Evolutionary conservation across 2,113 vertebrate species (phyloP).

Genomic region (Orycteropus afer): DNA sequence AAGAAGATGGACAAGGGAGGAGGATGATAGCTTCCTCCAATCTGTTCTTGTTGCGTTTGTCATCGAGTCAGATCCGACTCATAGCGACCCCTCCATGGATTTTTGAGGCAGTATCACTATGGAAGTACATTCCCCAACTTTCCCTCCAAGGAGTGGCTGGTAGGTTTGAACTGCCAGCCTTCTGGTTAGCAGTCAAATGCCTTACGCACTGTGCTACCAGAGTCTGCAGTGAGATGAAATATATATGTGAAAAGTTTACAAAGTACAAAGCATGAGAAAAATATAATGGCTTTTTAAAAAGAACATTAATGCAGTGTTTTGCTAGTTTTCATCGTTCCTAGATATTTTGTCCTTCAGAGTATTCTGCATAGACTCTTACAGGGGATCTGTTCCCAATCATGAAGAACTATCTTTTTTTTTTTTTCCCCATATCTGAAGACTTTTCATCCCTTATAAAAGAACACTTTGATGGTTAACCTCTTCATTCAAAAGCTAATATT

Average conservation of each 20-base stretch:
- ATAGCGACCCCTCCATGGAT: too few species aligned
- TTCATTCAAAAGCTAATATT: conserved; percentile 58
- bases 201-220: too few species aligned
- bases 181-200: too few species aligned
- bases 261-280: background rate
- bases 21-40: background rate
- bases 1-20: background rate
- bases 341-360: background rate
- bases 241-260: background rate
- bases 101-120: too few species aligned
- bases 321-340: background rate
- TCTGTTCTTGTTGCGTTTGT: too few species aligned
- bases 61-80: too few species aligned
- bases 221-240: background rate
- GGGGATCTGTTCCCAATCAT: background rate
- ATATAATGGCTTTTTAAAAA: background rate
- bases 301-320: background rate
- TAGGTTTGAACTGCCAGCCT: too few species aligned
- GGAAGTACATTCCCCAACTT: too few species aligned
- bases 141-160: too few species aligned
- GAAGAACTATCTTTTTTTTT: background rate
- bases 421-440: background rate
- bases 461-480: conserved; percentile 52
- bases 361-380: background rate
- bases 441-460: conserved; percentile 2